Evolutionary conservation across 92 coral and sea anemone species (phyloP).

Genomic region (Umimayanthus kanabou): DNA sequence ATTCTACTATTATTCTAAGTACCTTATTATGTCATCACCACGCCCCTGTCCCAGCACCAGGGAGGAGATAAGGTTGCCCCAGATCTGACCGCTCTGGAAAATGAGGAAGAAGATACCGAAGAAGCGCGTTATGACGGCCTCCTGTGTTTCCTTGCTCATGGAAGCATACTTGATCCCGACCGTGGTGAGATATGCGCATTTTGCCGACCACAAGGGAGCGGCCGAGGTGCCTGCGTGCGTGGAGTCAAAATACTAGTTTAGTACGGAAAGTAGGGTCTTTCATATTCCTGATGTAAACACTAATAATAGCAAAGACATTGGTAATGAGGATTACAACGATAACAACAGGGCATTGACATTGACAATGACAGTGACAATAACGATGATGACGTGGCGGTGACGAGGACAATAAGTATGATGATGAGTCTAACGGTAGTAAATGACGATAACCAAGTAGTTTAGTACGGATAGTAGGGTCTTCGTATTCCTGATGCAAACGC

Average conservation of each 20-base stretch:
- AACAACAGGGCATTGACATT: neutral
- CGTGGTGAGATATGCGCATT: slow-evolving; percentile 95
- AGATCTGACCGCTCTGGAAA: slow-evolving; percentile 94
- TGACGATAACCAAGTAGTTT: too few species aligned
- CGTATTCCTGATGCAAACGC: neutral
- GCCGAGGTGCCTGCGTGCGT: slow-evolving; percentile 75
- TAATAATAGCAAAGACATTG: neutral
- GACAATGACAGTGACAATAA: too few species aligned
- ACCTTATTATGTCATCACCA: slow-evolving; percentile 10
- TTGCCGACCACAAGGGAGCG: slow-evolving; percentile 98
- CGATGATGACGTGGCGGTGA: neutral
- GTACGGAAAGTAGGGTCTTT: neutral
- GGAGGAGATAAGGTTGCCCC: slow-evolving; percentile 96
- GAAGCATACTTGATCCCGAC: slow-evolving; percentile 82
- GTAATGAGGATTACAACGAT: neutral
- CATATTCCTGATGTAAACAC: neutral
- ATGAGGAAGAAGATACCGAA: slow-evolving; percentile 95
- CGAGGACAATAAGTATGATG: too few species aligned
- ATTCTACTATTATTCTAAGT: too few species aligned
- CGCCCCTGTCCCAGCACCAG: slow-evolving; percentile 81
- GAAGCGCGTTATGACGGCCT: slow-evolving; percentile 93
- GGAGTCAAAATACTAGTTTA: neutral
- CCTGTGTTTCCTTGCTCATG: slow-evolving; percentile 80
- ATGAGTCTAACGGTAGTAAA: too few species aligned
- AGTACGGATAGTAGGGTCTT: neutral